Evolutionary conservation across 2,888 invertebrate genomes (phyloP).

Genomic region (Drosophila buzzatii): DNA sequence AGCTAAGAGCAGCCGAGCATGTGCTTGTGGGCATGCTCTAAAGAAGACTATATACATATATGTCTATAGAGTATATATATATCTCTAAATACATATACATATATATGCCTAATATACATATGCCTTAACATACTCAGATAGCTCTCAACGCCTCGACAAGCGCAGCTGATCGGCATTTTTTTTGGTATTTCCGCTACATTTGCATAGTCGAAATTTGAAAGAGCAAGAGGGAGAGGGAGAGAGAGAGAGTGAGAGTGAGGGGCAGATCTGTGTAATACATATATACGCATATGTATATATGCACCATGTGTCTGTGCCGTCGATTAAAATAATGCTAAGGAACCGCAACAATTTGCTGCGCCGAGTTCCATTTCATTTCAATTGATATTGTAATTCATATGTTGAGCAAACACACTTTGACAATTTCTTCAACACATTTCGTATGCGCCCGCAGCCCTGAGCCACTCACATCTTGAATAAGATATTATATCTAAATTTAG

Average conservation of each 20-base stretch:
- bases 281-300: neutral
- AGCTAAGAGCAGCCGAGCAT: conserved; percentile 35
- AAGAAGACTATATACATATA: neutral
- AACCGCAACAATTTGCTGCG: conserved; percentile 10
- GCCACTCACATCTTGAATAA: neutral
- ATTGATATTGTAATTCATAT: conserved; percentile 53
- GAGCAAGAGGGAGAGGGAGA: neutral
- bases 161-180: conserved; percentile 45
- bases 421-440: conserved; percentile 16
- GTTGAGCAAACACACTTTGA: conserved; percentile 11
- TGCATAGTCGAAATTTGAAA: conserved; percentile 64
- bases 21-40: conserved; percentile 21
- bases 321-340: conserved; percentile 47
- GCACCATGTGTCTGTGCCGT: neutral
- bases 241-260: neutral
- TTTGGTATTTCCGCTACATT: conserved; percentile 72
- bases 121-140: conserved; percentile 1
- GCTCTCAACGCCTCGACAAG: conserved; percentile 24
- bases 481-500: conserved; percentile 22
- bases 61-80: neutral
- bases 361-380: conserved; percentile 30
- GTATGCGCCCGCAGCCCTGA: conserved; percentile 18
- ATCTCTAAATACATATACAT: neutral
- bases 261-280: conserved; percentile 17
- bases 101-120: neutral